phyloP scores from a whole-genome alignment of 2,888 invertebrate species.

The Malthinus flaveolus region DNA sequence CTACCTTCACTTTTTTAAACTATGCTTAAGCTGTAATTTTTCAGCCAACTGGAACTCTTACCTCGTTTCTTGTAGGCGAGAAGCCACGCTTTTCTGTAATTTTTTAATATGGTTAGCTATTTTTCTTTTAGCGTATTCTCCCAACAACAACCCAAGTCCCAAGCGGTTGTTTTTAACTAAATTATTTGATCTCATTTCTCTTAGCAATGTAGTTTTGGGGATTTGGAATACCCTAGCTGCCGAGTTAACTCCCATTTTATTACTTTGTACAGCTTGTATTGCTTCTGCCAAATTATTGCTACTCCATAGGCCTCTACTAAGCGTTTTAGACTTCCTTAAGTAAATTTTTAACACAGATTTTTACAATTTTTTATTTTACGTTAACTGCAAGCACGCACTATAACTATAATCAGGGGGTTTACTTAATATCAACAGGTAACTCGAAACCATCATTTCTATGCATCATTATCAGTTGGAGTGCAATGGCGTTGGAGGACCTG shows the following conservation, averaged over 20 bases:
- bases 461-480: too few relatives aligned
- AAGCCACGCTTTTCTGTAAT: too few relatives aligned
- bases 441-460: too few relatives aligned
- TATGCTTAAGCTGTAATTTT: background rate
- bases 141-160: conserved; percentile 3
- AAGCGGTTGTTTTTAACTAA: background rate
- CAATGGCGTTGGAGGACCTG: too few relatives aligned
- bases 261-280: background rate
- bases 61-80: too few relatives aligned
- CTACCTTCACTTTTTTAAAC: conserved; percentile 24
- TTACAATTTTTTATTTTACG: too few relatives aligned
- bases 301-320: background rate
- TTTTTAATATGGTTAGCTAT: background rate
- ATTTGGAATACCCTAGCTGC: conserved; percentile 6
- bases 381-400: too few relatives aligned
- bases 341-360: too few relatives aligned
- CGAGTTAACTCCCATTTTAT: conserved; percentile 7
- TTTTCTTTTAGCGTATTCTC: conserved; percentile 9
- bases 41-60: conserved; percentile 13
- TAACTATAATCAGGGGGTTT: too few relatives aligned
- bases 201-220: conserved; percentile 5
- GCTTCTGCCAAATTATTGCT: background rate
- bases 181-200: conserved; percentile 5
- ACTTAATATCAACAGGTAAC: too few relatives aligned
- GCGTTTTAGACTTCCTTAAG: too few relatives aligned